Evolutionary conservation across 2,113 vertebrate species (phyloP).

Genomic region (Vimba vimba): DNA sequence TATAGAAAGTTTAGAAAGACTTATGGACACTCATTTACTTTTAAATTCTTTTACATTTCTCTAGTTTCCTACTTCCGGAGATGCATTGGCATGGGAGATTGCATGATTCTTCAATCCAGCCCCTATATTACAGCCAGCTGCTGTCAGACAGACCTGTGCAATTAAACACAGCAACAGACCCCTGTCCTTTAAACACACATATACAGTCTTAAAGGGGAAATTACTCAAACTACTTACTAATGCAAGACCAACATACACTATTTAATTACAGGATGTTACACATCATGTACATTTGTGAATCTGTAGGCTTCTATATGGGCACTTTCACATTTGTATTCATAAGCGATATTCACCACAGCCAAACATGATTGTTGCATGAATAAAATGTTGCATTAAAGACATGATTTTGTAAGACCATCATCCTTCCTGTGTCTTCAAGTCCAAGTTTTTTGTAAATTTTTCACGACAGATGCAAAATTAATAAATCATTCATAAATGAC

Average conservation of each 20-base stretch:
- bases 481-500: neutral
- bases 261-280: neutral
- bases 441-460: neutral
- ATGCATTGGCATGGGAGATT: constrained; percentile 70
- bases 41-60: constrained; percentile 1
- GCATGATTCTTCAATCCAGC: constrained; percentile 63
- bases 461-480: neutral
- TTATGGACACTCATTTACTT: neutral
- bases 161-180: constrained; percentile 34
- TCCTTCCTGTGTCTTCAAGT: neutral
- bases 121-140: constrained; percentile 62
- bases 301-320: neutral
- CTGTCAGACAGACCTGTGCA: constrained; percentile 69
- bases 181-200: neutral
- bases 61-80: constrained; percentile 26
- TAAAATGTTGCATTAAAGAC: neutral
- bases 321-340: neutral
- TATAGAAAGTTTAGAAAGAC: neutral
- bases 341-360: neutral
- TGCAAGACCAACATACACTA: neutral
- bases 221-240: neutral
- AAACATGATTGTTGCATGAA: neutral
- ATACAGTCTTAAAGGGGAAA: neutral
- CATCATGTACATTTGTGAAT: neutral
- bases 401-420: neutral